phyloP scores from a whole-genome alignment of 2,888 invertebrate genomes.

The Diplolepis rosae region DNA sequence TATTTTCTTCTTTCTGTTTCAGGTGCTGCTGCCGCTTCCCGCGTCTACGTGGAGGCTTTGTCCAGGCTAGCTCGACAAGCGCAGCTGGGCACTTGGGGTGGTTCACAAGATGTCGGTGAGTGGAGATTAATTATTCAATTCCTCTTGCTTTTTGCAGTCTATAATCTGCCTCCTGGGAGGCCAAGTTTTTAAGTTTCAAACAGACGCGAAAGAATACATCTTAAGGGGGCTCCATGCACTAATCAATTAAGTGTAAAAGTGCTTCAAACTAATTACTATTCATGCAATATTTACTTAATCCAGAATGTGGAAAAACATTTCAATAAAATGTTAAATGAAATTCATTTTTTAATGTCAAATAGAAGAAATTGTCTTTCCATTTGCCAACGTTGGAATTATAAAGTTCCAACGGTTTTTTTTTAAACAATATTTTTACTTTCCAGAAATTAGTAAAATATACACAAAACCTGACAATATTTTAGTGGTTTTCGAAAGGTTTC shows the following conservation, averaged over 20 bases:
- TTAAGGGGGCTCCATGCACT: neutral
- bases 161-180: constrained; percentile 9
- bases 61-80: constrained; percentile 91
- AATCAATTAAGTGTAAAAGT: neutral
- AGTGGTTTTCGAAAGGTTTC: too few species aligned
- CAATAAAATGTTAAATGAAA: too few species aligned
- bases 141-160: constrained; percentile 25
- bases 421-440: too few species aligned
- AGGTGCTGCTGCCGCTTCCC: constrained; percentile 93
- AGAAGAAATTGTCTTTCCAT: too few species aligned
- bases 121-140: constrained; percentile 58
- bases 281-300: too few species aligned
- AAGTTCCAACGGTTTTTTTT: neutral
- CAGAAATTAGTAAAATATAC: too few species aligned
- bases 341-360: too few species aligned
- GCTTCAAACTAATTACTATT: neutral
- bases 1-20: constrained; percentile 62
- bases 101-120: constrained; percentile 93
- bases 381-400: neutral
- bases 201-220: neutral
- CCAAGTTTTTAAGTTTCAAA: constrained; percentile 12
- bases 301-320: too few species aligned
- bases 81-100: constrained; percentile 92
- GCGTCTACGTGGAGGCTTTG: constrained; percentile 91
- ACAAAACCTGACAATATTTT: too few species aligned